phyloP scores from a whole-genome alignment of 2,113 vertebrate species.

The Coreoperca whiteheadi region DNA sequence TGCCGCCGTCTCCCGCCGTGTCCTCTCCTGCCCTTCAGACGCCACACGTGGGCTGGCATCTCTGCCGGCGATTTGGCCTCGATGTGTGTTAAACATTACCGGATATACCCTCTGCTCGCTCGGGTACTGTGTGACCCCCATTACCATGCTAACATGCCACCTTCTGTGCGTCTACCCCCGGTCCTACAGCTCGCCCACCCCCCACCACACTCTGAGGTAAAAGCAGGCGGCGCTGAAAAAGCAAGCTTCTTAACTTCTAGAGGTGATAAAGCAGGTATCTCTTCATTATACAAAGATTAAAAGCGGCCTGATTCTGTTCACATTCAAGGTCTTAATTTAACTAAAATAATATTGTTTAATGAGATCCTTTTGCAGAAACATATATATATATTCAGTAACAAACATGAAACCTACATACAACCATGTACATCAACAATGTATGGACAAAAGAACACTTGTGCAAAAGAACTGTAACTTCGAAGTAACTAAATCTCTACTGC shows the following conservation, averaged over 20 bases:
- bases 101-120: constrained; percentile 25
- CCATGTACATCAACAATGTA: background rate
- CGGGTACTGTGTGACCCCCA: background rate
- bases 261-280: background rate
- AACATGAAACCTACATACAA: background rate
- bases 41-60: constrained; percentile 25
- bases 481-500: background rate
- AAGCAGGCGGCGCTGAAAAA: background rate
- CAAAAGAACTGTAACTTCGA: background rate
- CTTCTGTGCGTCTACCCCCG: background rate
- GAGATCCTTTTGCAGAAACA: background rate
- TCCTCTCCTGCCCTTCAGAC: constrained; percentile 70
- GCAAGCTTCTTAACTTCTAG: background rate
- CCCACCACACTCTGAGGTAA: background rate
- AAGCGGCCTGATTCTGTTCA: background rate
- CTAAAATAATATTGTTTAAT: no score
- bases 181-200: background rate
- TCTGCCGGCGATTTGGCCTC: constrained; percentile 30
- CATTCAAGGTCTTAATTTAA: background rate
- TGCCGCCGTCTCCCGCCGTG: constrained; percentile 35
- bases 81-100: constrained; percentile 20
- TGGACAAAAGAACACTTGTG: background rate
- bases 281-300: background rate
- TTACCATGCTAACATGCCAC: constrained; percentile 17
- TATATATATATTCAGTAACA: background rate